phyloP scores from a whole-genome alignment of 2,888 invertebrate species.

The Tryphoninae sp. region DNA sequence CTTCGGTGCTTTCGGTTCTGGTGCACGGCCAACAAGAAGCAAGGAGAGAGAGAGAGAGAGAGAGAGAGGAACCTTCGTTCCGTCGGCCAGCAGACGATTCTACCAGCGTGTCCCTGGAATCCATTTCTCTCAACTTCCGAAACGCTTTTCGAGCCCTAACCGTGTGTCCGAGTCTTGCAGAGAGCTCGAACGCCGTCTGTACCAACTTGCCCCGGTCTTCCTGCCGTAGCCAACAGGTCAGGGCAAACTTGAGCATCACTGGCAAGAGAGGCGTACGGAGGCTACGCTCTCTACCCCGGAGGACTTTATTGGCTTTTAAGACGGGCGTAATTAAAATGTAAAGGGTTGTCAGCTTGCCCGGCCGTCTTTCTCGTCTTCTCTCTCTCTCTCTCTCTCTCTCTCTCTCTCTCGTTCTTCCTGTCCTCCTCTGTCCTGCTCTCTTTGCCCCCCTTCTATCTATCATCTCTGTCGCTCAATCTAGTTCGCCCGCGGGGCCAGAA shows the following conservation, averaged over 20 bases:
- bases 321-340: constrained; percentile 78
- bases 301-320: constrained; percentile 78
- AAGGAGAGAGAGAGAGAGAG: constrained; percentile 31
- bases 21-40: constrained; percentile 44
- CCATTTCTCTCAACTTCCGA: constrained; percentile 55
- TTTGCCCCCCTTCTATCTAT: constrained; percentile 4
- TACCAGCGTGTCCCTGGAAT: constrained; percentile 30
- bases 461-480: constrained; percentile 60
- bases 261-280: constrained; percentile 57
- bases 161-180: constrained; percentile 10
- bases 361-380: constrained; percentile 48
- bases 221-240: constrained; percentile 54
- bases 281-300: constrained; percentile 66
- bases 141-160: constrained; percentile 23
- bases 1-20: constrained; percentile 21
- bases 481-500: constrained; percentile 43
- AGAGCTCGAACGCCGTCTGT: constrained; percentile 22
- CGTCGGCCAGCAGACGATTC: constrained; percentile 51
- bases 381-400: constrained; percentile 53
- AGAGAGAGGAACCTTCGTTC: constrained; percentile 40
- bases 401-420: background rate
- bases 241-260: constrained; percentile 68
- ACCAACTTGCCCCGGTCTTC: constrained; percentile 42
- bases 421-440: background rate
- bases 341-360: constrained; percentile 74